Evolutionary conservation across 2,113 vertebrate genomes (phyloP).

Genomic region (Chionodraco myersi): DNA sequence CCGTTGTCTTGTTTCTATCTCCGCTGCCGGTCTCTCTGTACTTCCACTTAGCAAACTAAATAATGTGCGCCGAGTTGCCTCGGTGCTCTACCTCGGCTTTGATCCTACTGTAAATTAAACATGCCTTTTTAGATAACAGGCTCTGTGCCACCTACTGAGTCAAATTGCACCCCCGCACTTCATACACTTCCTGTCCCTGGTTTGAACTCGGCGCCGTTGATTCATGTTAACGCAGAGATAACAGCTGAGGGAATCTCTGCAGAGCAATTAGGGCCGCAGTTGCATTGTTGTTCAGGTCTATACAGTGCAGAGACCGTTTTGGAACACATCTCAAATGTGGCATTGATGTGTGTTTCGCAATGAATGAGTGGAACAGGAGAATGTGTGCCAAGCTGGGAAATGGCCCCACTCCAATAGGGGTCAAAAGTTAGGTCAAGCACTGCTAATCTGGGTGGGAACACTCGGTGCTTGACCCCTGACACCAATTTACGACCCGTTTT

Average conservation of each 20-base stretch:
- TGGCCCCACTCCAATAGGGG: neutral
- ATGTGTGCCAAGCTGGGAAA: constrained; percentile 11
- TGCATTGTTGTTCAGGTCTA: constrained; percentile 3
- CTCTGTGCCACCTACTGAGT: constrained; percentile 56
- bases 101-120: constrained; percentile 73
- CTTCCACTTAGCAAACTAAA: constrained; percentile 53
- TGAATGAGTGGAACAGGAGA: neutral
- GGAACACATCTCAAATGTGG: constrained; percentile 1
- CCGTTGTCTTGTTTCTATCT: neutral
- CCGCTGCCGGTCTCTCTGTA: constrained; percentile 26
- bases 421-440: constrained; percentile 18
- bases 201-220: constrained; percentile 50
- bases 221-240: constrained; percentile 24
- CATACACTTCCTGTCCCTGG: constrained; percentile 36
- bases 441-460: constrained; percentile 39
- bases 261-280: constrained; percentile 33
- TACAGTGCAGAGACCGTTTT: neutral
- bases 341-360: neutral
- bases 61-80: constrained; percentile 2
- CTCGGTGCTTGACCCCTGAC: constrained; percentile 44
- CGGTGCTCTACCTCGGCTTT: constrained; percentile 41
- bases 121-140: constrained; percentile 64
- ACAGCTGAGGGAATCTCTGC: constrained; percentile 21
- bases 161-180: constrained; percentile 30
- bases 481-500: neutral